Conservation (phyloP, 2,888 invertebrate genomes). For the Philereme vetulata region DNA sequence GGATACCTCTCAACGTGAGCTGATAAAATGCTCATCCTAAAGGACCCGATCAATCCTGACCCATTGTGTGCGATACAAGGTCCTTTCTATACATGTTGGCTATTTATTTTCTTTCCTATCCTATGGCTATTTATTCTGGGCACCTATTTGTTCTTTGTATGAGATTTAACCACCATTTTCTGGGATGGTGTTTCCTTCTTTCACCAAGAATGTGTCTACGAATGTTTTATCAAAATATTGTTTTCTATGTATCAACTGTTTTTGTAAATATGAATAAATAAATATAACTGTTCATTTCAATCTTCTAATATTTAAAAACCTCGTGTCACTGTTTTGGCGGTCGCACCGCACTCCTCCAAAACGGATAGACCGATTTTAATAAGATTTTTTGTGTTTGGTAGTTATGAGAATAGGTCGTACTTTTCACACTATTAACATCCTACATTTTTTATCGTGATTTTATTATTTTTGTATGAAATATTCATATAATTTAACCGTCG, state of each 20-base stretch:
- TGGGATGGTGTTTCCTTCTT: conserved; percentile 27
- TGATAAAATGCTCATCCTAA: conserved; percentile 59
- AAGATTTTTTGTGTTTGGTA: too few species aligned
- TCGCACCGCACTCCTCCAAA: too few species aligned
- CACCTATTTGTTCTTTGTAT: conserved; percentile 34
- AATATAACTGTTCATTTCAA: too few species aligned
- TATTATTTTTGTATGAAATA: too few species aligned
- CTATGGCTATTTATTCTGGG: conserved; percentile 19
- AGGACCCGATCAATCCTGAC: conserved; percentile 55
- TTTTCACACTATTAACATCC: too few species aligned
- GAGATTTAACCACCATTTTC: conserved; percentile 34
- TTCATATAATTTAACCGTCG: too few species aligned
- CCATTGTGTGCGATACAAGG: conserved; percentile 56
- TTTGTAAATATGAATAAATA: too few species aligned
- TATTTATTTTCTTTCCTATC: conserved; percentile 24
- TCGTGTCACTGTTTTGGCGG: too few species aligned
- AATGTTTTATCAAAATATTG: conserved; percentile 23
- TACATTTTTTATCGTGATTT: too few species aligned
- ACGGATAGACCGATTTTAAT: too few species aligned
- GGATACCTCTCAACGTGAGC: conserved; percentile 53
- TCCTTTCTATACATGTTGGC: conserved; percentile 40
- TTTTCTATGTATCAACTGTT: background rate
- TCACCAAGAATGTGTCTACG: conserved; percentile 30
- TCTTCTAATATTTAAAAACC: too few species aligned
- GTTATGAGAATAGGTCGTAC: too few species aligned